Evolutionary conservation across 1,140 invertebrate species (phyloP), one percentile per base, ranked within the genome.

Genomic region (Macrosteles quadrilineatus): DNA sequence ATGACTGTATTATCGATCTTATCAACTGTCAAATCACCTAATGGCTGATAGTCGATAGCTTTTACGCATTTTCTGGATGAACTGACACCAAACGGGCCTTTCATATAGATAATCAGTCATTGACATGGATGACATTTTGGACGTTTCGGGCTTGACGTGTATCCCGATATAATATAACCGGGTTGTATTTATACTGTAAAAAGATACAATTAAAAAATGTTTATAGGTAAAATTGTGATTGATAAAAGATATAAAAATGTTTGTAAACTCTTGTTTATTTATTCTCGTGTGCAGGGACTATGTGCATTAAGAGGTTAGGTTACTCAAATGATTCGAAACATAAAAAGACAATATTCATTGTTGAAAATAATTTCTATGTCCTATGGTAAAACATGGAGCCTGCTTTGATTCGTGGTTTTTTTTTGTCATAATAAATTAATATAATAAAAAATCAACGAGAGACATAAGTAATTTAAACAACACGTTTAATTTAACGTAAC

Each of bases 1-100:
- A 50, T 21, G 21, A 50, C 47, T 50, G 4, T 21, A 40, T 40
- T 40, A 50, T 50, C 14, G 47, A 50, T 50, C 21, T 9, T 21
- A 50, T 50, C 21, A 50, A 4, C 21, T 50, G 47, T 50, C 47
- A 50, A 50, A 50, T 50, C 47, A 50, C n/a, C 47, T 50, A 50
- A 50, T 50, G 47, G 47, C 6, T 17, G 47, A 50, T 50, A 50
- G 2, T 50, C 14, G 14, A 50, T 36, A 36, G 32, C 47, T 4
- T 21, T 19, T 19, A 17, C 4, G 47, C 47, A 4, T 19, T 50
- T 50, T 50, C 4, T 50, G 47, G 47, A 50, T 11, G 2, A 4
- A 21, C 47, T n/a, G 14, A 17, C 47, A 50, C n/a, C 47, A 50
- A 50, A 50, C 47, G 47, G 4, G 47, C 2, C 47, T 50, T 36